phyloP scores from a whole-genome alignment of 2,888 invertebrate species.

The Ditula angustiorana region DNA sequence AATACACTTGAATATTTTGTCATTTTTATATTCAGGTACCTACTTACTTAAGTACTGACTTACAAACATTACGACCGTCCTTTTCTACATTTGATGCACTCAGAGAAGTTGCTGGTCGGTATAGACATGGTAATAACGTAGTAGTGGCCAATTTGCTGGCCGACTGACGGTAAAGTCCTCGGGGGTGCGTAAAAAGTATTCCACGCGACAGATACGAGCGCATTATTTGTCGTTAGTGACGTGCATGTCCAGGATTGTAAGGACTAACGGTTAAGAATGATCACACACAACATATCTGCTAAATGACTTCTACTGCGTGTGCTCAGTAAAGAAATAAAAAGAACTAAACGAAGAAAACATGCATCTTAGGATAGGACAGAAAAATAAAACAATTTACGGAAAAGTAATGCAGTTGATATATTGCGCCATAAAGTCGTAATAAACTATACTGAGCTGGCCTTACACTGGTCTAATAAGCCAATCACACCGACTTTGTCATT shows the following conservation, averaged over 20 bases:
- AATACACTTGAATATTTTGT: neutral
- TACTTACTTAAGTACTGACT: neutral
- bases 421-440: neutral
- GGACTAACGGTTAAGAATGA: conserved; percentile 26
- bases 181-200: conserved; percentile 62
- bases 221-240: conserved; percentile 48
- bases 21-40: neutral
- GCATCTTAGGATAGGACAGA: neutral
- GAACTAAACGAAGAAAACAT: conserved; percentile 7
- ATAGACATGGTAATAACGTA: conserved; percentile 46
- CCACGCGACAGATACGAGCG: conserved; percentile 54
- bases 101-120: neutral
- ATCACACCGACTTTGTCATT: conserved; percentile 18
- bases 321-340: neutral
- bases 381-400: conserved; percentile 27
- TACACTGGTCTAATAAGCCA: conserved; percentile 13
- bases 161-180: conserved; percentile 44
- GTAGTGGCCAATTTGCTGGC: conserved; percentile 49
- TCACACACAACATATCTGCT: conserved; percentile 1
- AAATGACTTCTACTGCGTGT: conserved; percentile 6
- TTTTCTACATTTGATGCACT: neutral
- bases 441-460: conserved; percentile 1
- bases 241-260: conserved; percentile 15
- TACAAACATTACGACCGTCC: too few relatives aligned
- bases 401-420: neutral